Base-by-base conservation (phyloP, 2,113 vertebrate genomes). In the Turdus rufiventris region DNA sequence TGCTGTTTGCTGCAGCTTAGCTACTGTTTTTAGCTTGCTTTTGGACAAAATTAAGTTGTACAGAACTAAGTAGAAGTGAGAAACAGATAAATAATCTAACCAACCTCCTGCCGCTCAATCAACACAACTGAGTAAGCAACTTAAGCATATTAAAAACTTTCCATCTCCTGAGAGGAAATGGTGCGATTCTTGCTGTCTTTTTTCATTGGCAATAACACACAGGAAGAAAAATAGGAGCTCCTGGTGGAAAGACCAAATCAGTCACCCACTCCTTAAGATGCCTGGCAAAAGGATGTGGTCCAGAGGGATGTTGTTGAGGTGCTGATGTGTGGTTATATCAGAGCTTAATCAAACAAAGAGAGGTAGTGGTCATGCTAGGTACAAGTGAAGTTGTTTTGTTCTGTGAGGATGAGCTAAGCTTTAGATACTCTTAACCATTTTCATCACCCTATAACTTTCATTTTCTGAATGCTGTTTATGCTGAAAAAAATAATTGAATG, bases 121-220 rank as follows among this genome's bases (percentile, higher is more conserved):
- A 47, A 2, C 9, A 68, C 17, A 86, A 42, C 24, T 54, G 25
- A 9, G 6, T 40, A 65, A 62, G 10, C 62, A 58, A 40, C 23
- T 62, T n/a, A n/a, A 14, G 8, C 18, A 5, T 28, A 33, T 1
- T 40, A 9, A 26, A 91, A 62, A 4, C n/a, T 4, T 19, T 12
- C 3, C 11, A 38, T 3, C 11, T 83, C 28, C 14, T 15, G 5
- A 33, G 25, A 12, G 61, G 36, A 56, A 79, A 42, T 0, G 1
- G 26, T 43, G 21, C 63, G 14, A 15, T 50, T 72, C 48, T 72
- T 75, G 7, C 34, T 85, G 40, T 34, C 23, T 40, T 67, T 42
- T 84, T 47, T 24, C 12, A n/a, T n/a, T 43, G 26, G 4, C 18
- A 66, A 42, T 34, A 80, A 28, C 31, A 25, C 11, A 12, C 9